Evolutionary conservation across 2,888 invertebrate species (phyloP), one percentile per base, ranked within the genome.

Genomic region (Villa cingulata): DNA sequence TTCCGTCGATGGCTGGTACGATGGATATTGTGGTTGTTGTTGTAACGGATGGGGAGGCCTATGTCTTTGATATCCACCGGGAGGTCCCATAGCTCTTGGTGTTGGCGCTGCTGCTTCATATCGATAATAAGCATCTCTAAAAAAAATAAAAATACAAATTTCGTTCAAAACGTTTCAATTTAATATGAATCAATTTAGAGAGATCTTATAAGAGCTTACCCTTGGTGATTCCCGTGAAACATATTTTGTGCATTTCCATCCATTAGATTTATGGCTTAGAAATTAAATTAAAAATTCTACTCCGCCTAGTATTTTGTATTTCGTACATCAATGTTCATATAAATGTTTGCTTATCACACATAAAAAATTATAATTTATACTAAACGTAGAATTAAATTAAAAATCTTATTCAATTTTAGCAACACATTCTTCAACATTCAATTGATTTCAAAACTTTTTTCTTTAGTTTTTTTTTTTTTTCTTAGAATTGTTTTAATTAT

Each of bases 71-170:
- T 74, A 70, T 54, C 75, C 75, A 45, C 72, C 65, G 10, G 75
- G 74, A 55, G 78, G 77, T 50, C 77, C 77, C 77, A 78, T 78
- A 38, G 77, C 76, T 53, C 77, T 68, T 48, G 74, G 74, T 49
- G 71, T 68, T 45, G 64, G 59, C 41, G 53, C 52, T 43, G 68
- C 64, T 55, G 68, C 61, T 58, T 72, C 72, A 61, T 75, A 75
- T 60, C 74, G 66, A 58, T 69, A 69, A 60, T 69, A 69, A 58
- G 69, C 67, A 58, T 70, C 70, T 64, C 69, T 70, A 50, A 20
- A 53, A 55, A 47, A 15, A 10, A 37, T 37, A 38, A 36, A 43
- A 23, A 46, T 40, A 36, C 34, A 40, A 20, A 17, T 34, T 34
- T 40, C 37, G 4, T 29, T 16, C 16, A 34, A 14, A 36, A 34